Evolutionary conservation across 2,113 vertebrate genomes (phyloP).

Genomic region (Chauna torquata): DNA sequence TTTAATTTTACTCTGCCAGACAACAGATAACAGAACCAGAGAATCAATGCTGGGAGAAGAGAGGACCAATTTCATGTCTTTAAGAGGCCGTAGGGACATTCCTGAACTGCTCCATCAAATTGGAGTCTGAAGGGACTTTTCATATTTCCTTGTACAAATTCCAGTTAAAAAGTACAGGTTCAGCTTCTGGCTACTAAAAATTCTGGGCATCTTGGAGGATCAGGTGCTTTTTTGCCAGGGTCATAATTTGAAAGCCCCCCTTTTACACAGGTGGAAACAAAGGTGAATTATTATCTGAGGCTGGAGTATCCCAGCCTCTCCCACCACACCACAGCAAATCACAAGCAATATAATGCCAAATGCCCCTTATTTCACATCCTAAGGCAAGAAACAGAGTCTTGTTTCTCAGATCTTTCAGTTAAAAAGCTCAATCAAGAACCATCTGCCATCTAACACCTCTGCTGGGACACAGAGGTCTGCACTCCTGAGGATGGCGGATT

Average conservation of each 20-base stretch:
- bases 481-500: accelerated
- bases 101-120: not conserved
- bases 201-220: not conserved
- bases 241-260: not conserved
- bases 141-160: not conserved
- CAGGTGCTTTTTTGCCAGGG: not conserved
- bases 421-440: not conserved
- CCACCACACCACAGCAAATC: not conserved
- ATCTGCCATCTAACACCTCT: not conserved
- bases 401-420: not conserved
- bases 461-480: not conserved
- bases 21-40: not conserved
- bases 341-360: not conserved
- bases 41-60: not conserved
- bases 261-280: not conserved
- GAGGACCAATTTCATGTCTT: not conserved
- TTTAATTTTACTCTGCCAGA: not conserved
- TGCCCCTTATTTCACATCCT: not conserved
- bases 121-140: not conserved
- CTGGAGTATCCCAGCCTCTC: not conserved
- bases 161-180: not conserved
- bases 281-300: not conserved
- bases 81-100: not conserved
- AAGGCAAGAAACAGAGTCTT: not conserved
- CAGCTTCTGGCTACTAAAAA: not conserved